phyloP scores from a whole-genome alignment of 2,113 vertebrate genomes.

The Chiloscyllium plagiosum region DNA sequence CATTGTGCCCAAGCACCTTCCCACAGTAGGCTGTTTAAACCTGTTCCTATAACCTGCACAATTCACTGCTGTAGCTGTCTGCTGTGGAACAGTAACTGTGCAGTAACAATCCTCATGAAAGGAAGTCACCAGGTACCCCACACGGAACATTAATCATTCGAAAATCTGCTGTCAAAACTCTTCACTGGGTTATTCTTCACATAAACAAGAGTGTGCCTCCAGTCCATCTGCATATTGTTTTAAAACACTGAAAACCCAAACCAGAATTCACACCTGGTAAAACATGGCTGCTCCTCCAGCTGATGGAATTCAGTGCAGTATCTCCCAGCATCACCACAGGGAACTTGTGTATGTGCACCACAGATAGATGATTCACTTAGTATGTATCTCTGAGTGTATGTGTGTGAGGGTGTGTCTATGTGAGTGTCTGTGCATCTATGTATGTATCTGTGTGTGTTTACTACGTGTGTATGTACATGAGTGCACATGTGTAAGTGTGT shows the following conservation, averaged over 20 bases:
- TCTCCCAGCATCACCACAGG: neutral
- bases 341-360: neutral
- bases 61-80: neutral
- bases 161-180: conserved; percentile 9
- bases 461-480: too few relatives aligned
- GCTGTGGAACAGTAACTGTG: neutral
- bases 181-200: neutral
- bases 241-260: neutral
- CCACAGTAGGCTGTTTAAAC: neutral
- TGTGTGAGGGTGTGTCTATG: neutral
- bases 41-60: neutral
- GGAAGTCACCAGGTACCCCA: neutral
- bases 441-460: neutral
- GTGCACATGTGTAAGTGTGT: too few relatives aligned
- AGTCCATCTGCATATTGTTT: neutral
- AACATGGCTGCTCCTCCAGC: neutral
- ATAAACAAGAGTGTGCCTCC: neutral
- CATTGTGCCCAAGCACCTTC: neutral
- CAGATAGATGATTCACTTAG: too few relatives aligned
- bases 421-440: neutral
- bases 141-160: conserved; percentile 40
- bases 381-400: neutral
- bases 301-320: neutral
- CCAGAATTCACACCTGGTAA: neutral
- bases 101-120: conserved; percentile 12